Conservation (phyloP, 2,888 invertebrate genomes). For the Cerastoderma edule region DNA sequence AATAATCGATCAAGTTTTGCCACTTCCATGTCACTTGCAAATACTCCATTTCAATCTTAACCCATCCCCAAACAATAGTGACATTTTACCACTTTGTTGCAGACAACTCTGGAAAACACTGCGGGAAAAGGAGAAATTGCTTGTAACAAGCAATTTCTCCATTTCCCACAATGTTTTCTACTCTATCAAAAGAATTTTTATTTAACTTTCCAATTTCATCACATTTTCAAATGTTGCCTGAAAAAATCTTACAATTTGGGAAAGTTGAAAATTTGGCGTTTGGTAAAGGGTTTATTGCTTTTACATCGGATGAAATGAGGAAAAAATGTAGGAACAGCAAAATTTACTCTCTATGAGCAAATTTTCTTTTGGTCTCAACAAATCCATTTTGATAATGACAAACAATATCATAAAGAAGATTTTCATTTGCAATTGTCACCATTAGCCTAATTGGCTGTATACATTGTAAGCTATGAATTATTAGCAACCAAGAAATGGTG, state of each 20-base stretch:
- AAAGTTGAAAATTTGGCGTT: neutral
- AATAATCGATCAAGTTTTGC: too few relatives aligned
- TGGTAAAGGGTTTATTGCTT: neutral
- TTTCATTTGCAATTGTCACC: neutral
- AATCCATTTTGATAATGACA: neutral
- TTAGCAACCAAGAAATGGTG: too few relatives aligned
- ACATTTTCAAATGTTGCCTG: neutral
- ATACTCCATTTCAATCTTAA: too few relatives aligned
- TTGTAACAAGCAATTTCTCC: neutral
- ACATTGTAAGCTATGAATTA: too few relatives aligned
- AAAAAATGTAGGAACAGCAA: too few relatives aligned
- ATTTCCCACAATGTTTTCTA: neutral
- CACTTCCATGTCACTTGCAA: too few relatives aligned
- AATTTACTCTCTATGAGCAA: too few relatives aligned
- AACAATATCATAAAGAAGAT: neutral
- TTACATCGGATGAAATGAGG: neutral
- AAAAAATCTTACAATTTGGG: neutral
- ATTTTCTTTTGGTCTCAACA: neutral
- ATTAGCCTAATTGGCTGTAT: too few relatives aligned
- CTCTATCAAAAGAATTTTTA: neutral
- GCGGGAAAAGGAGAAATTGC: too few relatives aligned
- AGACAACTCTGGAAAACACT: neutral
- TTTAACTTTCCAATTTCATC: neutral
- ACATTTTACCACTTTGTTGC: neutral
- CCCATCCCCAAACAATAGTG: too few relatives aligned